Evolutionary conservation across 2,113 vertebrate species (phyloP), one percentile per base, ranked within the genome.

Genomic region (Philantomba maxwellii): DNA sequence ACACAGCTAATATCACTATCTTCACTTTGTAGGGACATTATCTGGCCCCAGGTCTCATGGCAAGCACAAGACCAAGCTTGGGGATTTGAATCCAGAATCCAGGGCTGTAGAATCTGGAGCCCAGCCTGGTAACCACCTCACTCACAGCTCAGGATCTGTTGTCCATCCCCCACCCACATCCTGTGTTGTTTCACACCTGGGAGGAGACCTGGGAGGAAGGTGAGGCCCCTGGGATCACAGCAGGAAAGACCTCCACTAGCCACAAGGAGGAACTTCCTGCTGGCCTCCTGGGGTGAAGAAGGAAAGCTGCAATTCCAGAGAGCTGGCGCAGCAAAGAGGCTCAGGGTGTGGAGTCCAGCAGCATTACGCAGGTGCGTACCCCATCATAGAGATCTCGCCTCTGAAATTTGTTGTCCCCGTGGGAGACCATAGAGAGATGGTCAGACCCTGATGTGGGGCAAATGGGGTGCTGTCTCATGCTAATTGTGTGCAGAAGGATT

Each of bases 1-100:
- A 28, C 33, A 19, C 0, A 75, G 62, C 9, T 19, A 16, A 13
- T 9, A 6, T 3, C 39, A 4, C 33, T 7, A 1, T 3, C 60
- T 21, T 47, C 17, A 2, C 26, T 28, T 70, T 43, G 36, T 23
- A 49, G 83, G 10, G 19, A 36, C 6, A n/a, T 5, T 3, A 0
- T 3, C 23, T 3, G 36, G 33, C 33, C 53, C 60, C 64, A 26
- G 60, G 85, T 30, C 60, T 39, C 49, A 51, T 0, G 73, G 45
- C 51, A 39, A 81, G 28, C 4, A 3, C 45, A 39, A 77, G 36
- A 23, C 3, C 25, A 47, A 1, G 2, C 43, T 8, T 43, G 26
- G 87, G 80, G 28, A 43, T 75, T 30, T 77, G 39, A 77, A 64
- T 6, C 57, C 36, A 70, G 64, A 77, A 64, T 4, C 64, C 28